These are phyloP conservation scores for Heliocidaris erythrogramma DNA, from an alignment of 35 echinoderm and acorn worm genomes.

Conservation along the genomic window DNA sequence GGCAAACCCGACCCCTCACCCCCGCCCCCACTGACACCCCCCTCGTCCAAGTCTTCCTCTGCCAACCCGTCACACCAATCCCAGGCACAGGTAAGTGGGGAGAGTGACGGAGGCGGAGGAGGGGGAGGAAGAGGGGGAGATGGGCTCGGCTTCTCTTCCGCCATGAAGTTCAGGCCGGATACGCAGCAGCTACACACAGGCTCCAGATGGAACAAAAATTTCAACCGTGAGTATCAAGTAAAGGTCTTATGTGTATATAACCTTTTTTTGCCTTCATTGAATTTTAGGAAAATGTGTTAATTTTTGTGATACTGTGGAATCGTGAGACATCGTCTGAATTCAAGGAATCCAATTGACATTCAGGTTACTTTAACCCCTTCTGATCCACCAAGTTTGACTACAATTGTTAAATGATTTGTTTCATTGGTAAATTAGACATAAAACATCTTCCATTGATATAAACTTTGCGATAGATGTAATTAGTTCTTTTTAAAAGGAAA, in stretches of 20 bases:
- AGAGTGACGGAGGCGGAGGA: neutral
- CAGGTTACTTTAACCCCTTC: too few relatives aligned
- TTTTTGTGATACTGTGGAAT: too few relatives aligned
- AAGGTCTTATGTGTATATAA: neutral
- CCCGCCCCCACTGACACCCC: conserved; percentile 11
- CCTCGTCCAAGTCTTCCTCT: neutral
- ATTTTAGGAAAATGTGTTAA: neutral
- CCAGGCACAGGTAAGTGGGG: conserved; percentile 34
- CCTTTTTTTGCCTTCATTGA: neutral
- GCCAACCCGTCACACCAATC: neutral
- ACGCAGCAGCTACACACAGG: conserved; percentile 16
- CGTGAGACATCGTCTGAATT: too few relatives aligned
- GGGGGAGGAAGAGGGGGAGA: conserved; percentile 24
- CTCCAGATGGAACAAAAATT: conserved; percentile 20
- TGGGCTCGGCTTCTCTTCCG: neutral
- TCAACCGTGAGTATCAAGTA: neutral
- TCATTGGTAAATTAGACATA: too few relatives aligned
- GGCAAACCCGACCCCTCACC: neutral
- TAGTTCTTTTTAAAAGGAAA: too few relatives aligned
- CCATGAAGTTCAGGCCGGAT: conserved; percentile 7
- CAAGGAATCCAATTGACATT: too few relatives aligned
- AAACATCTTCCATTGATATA: too few relatives aligned
- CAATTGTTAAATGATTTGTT: too few relatives aligned
- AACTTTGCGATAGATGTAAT: too few relatives aligned
- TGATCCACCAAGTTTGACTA: too few relatives aligned